A percentile compares a stretch with the other conserved stretches of the same genome.
Conservation (phyloP, 2,113 vertebrate genomes). For the Lophius piscatorius region DNA sequence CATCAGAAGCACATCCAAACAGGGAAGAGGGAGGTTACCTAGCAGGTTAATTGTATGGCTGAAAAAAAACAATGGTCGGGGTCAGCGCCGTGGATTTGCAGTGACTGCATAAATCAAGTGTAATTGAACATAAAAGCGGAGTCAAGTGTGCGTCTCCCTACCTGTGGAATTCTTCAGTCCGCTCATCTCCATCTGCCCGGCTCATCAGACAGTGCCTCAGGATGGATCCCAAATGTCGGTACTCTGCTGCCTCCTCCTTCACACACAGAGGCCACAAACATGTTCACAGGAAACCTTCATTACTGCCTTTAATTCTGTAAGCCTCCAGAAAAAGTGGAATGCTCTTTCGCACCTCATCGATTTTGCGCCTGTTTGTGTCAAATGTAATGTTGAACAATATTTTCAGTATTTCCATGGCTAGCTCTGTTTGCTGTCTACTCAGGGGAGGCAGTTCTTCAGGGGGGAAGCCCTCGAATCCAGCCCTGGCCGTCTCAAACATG, state of each 20-base stretch:
- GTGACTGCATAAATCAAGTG: too few species aligned
- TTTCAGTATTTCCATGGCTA: slow-evolving; percentile 93
- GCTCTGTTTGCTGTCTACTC: slow-evolving; percentile 84
- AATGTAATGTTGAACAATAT: slow-evolving; percentile 96
- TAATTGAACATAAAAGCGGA: neutral
- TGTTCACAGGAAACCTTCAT: neutral
- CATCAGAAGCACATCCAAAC: slow-evolving; percentile 87
- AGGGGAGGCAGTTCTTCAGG: slow-evolving; percentile 74
- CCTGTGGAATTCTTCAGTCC: slow-evolving; percentile 92
- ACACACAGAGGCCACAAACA: neutral
- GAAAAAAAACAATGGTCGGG: neutral
- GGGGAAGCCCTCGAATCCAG: slow-evolving; percentile 41
- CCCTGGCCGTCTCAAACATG: slow-evolving; percentile 78
- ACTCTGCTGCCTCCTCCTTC: slow-evolving; percentile 89
- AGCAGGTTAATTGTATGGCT: slow-evolving; percentile 91
- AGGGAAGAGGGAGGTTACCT: slow-evolving; percentile 89
- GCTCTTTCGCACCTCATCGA: slow-evolving; percentile 84
- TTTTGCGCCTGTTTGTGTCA: slow-evolving; percentile 83
- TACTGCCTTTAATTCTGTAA: neutral
- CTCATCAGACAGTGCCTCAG: slow-evolving; percentile 91
- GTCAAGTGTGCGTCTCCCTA: slow-evolving; percentile 43
- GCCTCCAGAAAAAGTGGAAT: too few species aligned
- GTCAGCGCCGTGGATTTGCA: too few species aligned
- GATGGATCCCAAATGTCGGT: slow-evolving; percentile 87
- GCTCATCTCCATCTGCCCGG: slow-evolving; percentile 85